These are phyloP conservation scores for Marmota monax DNA, from an alignment of 2,113 vertebrate genomes.

Conservation along the genomic window DNA sequence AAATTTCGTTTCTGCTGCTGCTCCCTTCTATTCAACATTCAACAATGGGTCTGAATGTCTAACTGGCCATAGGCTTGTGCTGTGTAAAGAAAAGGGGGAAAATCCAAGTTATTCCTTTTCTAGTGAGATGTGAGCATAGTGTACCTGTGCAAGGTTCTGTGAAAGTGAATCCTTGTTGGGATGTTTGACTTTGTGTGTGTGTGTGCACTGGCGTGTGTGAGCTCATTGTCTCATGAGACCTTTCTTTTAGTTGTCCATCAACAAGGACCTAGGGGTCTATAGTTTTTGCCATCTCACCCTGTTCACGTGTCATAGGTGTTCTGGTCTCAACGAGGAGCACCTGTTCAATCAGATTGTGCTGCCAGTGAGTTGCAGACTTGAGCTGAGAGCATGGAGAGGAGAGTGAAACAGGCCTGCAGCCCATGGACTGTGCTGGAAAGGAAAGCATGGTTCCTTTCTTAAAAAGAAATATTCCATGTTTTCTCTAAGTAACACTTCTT, in stretches of 20 bases:
- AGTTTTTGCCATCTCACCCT: conserved; percentile 65
- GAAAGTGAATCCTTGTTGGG: conserved; percentile 86
- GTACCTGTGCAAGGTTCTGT: conserved; percentile 86
- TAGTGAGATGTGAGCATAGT: conserved; percentile 85
- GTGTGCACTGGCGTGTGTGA: conserved; percentile 64
- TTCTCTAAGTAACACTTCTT: conserved; percentile 67
- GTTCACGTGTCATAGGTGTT: conserved; percentile 62
- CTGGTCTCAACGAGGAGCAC: conserved; percentile 48
- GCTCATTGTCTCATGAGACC: conserved; percentile 58
- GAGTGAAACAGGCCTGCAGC: conserved; percentile 16
- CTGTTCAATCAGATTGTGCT: conserved; percentile 29
- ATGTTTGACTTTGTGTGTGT: conserved; percentile 83
- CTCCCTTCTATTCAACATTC: conserved; percentile 86
- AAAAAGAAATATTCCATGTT: conserved; percentile 68
- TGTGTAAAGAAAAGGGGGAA: conserved; percentile 81
- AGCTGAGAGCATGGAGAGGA: not conserved
- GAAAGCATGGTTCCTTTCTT: conserved; percentile 67
- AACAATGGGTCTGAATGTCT: conserved; percentile 86
- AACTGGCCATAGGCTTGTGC: conserved; percentile 84
- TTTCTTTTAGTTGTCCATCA: conserved; percentile 60
- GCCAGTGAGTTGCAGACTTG: conserved; percentile 5
- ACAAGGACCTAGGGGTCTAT: conserved; percentile 52
- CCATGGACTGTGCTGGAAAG: conserved; percentile 33
- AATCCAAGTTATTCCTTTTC: conserved; percentile 82
- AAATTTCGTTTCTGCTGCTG: conserved; percentile 85